These are phyloP conservation scores for Neofelis nebulosa DNA, from an alignment of 2,113 vertebrate species.

Conservation along the genomic window DNA sequence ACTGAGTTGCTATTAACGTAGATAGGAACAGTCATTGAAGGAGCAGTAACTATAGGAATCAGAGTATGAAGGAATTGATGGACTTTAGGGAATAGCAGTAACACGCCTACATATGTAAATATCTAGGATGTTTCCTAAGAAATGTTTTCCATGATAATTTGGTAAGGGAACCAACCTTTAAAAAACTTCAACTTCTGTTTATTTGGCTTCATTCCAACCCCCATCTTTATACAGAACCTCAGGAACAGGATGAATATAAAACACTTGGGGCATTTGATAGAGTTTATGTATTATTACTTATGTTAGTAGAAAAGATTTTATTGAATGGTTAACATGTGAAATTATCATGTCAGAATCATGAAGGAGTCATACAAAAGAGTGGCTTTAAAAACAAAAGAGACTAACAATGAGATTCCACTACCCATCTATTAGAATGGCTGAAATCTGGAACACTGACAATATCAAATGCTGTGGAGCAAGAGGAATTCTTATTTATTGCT, in stretches of 20 bases:
- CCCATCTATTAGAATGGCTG: background rate
- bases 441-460: background rate
- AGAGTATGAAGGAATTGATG: background rate
- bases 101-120: background rate
- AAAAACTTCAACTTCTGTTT: background rate
- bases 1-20: background rate
- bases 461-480: background rate
- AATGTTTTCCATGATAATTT: background rate
- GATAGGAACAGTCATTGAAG: background rate
- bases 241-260: constrained; percentile 27
- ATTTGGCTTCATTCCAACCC: constrained; percentile 7
- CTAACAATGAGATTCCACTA: background rate
- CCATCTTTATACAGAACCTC: background rate
- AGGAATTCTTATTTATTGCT: background rate
- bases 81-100: background rate
- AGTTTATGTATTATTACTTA: constrained; percentile 9
- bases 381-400: background rate
- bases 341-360: constrained; percentile 2
- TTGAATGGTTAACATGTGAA: constrained; percentile 13
- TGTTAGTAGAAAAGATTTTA: constrained; percentile 25
- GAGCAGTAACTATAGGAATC: background rate
- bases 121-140: background rate
- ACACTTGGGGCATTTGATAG: background rate
- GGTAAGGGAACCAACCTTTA: background rate
- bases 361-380: constrained; percentile 15